Base-by-base conservation (phyloP, 2,888 invertebrate species). In the Molorchus minor region DNA sequence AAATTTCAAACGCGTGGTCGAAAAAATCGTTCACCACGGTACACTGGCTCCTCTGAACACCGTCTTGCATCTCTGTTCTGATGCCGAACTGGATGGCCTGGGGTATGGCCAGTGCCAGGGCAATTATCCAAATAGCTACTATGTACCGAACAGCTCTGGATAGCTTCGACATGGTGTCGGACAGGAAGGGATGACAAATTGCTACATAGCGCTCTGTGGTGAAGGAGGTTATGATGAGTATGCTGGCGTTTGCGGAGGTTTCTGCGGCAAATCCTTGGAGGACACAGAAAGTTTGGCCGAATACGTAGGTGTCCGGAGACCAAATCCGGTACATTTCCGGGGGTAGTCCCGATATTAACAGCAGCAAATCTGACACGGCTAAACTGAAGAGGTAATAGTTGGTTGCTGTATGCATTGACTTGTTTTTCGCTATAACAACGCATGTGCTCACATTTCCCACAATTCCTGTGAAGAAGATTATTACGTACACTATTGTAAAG, bases 161-260 rank as follows among this genome's bases (percentile, higher is more conserved):
- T 20, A 96, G 82, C 74, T 93, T 93, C 2, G 94, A 94, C 88
- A 94, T 91, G 56, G 92, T 92, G 76, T 95, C 94, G 0, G 87
- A 83, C 10, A 85, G 77, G 72, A 90, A 86, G 0, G 89, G 89
- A 71, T 88, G 87, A 67, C 89, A 89, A 25, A 90, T 80, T 0
- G 80, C 80, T 0, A 80, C 66, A 75, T 87, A 56, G 35, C 87
- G 84, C 77, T 94, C 94, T 33, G 91, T 86, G 0, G 94, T 94
- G 79, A 94, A 95, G 12, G 93, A 87, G 0, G 93, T 92, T 64
- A 94, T 94, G 1, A 89, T 91, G 41, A 90, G 77, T 1, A 91
- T 88, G 13, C 90, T 90, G 0, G 92, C 92, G 74, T 91, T 91
- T 0, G 91, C 88, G 0, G 90, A 89, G 0, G 91, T 91, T 77